These are phyloP conservation scores for Drosophila macrothrix DNA, from an alignment of 2,888 invertebrate species.

Conservation along the genomic window DNA sequence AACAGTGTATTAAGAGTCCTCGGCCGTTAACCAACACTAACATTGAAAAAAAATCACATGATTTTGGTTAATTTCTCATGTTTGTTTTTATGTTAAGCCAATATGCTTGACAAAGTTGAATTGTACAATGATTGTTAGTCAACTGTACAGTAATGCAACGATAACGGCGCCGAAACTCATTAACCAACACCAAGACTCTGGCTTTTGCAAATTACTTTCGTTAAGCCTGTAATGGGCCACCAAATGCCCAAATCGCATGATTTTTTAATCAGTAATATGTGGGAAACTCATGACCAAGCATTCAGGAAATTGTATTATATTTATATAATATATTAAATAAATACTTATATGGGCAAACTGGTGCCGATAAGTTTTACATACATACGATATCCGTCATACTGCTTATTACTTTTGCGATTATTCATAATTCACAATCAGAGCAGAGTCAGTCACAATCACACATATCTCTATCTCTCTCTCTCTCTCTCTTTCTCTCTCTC, in stretches of 20 bases:
- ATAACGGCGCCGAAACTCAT: constrained; percentile 2
- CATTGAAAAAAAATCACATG: neutral
- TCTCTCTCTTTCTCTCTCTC: neutral
- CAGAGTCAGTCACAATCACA: neutral
- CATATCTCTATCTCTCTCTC: neutral
- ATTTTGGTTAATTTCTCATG: neutral
- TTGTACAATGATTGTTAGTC: neutral
- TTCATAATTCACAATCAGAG: constrained; percentile 31
- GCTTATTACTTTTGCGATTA: constrained; percentile 28
- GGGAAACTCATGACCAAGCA: constrained; percentile 32
- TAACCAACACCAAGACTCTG: constrained; percentile 11
- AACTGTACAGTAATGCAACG: neutral
- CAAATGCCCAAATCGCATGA: constrained; percentile 39
- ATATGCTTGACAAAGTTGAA: neutral
- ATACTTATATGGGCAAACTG: constrained; percentile 27
- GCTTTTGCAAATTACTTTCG: constrained; percentile 10
- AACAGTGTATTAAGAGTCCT: constrained; percentile 7
- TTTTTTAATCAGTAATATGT: constrained; percentile 28
- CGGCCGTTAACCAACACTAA: constrained; percentile 13
- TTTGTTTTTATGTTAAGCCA: neutral
- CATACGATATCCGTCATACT: constrained; percentile 24
- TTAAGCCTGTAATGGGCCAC: constrained; percentile 34
- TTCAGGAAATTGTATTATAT: constrained; percentile 41
- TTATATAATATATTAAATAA: constrained; percentile 5
- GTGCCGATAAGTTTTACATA: constrained; percentile 38